Percentiles rank a stretch among this genome's conserved stretches.
Evolutionary conservation across 1,140 invertebrate species (phyloP).

Genomic region (Bombus huntii): DNA sequence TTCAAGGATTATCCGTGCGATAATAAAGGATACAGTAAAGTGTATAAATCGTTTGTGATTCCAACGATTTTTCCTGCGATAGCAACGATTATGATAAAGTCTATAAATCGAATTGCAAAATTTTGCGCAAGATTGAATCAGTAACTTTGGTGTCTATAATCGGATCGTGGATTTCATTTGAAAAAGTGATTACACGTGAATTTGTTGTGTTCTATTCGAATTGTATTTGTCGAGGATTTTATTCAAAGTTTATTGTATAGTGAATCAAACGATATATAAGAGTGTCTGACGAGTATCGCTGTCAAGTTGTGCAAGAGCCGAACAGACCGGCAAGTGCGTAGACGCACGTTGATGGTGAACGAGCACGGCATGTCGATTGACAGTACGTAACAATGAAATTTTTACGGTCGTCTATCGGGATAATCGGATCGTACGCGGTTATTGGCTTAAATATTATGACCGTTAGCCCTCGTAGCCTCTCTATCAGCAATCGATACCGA

Average conservation of each 20-base stretch:
- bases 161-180: not conserved
- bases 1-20: not conserved
- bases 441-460: slow-evolving; percentile 55
- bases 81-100: not conserved
- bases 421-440: slow-evolving; percentile 32
- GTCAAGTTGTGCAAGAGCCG: not conserved
- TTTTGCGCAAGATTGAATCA: too few species aligned
- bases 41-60: not conserved
- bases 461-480: not conserved
- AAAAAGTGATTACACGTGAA: not conserved
- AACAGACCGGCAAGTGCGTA: not conserved
- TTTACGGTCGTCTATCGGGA: slow-evolving; percentile 25
- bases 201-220: not conserved
- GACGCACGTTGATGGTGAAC: not conserved
- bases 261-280: not conserved
- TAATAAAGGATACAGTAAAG: not conserved
- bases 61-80: not conserved
- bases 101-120: too few species aligned
- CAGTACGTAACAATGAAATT: slow-evolving; percentile 41
- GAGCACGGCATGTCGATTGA: slow-evolving; percentile 40
- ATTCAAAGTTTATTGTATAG: not conserved
- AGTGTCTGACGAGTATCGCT: not conserved
- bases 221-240: not conserved
- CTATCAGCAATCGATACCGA: slow-evolving; percentile 51
- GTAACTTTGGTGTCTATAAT: not conserved